Base-by-base conservation (phyloP, 2,113 vertebrate genomes). In the Tympanuchus pallidicinctus region DNA sequence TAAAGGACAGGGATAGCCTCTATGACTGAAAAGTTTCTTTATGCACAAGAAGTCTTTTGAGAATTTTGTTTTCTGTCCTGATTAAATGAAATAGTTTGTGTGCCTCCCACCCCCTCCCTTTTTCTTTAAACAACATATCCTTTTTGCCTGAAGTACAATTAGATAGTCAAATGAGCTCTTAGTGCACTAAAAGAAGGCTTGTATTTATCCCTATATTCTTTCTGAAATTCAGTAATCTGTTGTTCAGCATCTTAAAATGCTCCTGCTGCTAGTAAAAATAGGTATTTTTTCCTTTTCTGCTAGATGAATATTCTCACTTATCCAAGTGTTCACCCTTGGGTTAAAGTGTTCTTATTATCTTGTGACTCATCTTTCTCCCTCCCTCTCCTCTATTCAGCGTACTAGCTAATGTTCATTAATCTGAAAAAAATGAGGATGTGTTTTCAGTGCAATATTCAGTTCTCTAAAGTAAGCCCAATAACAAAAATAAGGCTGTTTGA, bases 261-360 rank as follows among this genome's bases (percentile, higher is more conserved):
- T 94, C 10, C 45, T 88, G 69, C 36, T 24, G 8, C 18, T 77
- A 36, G 30, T 86, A n/a, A 47, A 72, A 92, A 52, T 32, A 70
- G 21, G 22, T 60, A 13, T 34, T 59, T 86, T 92, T 65, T 61
- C 13, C 9, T 32, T 11, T 86, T 20, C 56, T 45, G 4, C 22
- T 83, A 70, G 48, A 76, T 91, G 34, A 95, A 82, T 87, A 38
- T 27, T 9, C 42, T 89, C 42, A 13, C 48, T 92, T 92, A 74
- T 74, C 28, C 25, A 36, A 43, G 3, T 57, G 36, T 56, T 80
- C 24, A 8, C 54, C 32, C 76, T 27, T 52, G 28, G 17, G 27
- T 86, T 86, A 87, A 32, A 79, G 19, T 2, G 16, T 71, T 66
- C 66, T 80, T 78, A 24, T 45, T 90, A 52, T 86, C 24, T 40